Conservation (phyloP, 2,888 invertebrate species). For the Cordilura impudica region DNA sequence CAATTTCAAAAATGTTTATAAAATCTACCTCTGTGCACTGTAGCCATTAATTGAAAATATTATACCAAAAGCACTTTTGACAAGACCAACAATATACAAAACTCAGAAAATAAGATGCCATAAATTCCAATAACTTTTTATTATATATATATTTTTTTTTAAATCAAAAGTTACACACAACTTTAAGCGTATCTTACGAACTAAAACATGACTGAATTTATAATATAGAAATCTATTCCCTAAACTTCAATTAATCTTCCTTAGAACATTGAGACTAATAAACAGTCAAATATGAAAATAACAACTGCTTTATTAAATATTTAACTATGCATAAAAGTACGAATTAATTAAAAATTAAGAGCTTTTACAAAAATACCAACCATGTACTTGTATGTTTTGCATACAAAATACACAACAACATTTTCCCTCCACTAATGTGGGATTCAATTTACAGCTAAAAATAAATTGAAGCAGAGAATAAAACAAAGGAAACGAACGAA, state of each 20-base stretch:
- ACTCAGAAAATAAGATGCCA: no score
- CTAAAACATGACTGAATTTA: no score
- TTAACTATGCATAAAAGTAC: constrained; percentile 28
- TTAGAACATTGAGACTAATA: neutral
- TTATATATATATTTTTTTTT: no score
- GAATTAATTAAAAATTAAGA: constrained; percentile 49
- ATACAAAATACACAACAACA: constrained; percentile 28
- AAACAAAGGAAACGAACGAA: constrained; percentile 33
- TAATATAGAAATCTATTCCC: neutral
- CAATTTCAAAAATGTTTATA: no score
- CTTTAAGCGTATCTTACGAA: no score
- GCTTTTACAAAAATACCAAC: constrained; percentile 35
- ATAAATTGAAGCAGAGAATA: neutral
- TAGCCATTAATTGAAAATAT: no score
- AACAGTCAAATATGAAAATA: neutral
- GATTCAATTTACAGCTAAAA: neutral
- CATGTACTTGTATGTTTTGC: constrained; percentile 21
- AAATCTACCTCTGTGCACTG: no score
- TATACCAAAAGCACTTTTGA: no score
- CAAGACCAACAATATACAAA: no score
- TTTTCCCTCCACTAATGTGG: neutral
- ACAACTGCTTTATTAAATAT: constrained; percentile 36
- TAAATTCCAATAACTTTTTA: no score
- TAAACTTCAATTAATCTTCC: neutral
- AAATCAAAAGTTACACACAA: no score